Evolutionary conservation across 2,113 vertebrate genomes (phyloP).

Genomic region (Pavo muticus): DNA sequence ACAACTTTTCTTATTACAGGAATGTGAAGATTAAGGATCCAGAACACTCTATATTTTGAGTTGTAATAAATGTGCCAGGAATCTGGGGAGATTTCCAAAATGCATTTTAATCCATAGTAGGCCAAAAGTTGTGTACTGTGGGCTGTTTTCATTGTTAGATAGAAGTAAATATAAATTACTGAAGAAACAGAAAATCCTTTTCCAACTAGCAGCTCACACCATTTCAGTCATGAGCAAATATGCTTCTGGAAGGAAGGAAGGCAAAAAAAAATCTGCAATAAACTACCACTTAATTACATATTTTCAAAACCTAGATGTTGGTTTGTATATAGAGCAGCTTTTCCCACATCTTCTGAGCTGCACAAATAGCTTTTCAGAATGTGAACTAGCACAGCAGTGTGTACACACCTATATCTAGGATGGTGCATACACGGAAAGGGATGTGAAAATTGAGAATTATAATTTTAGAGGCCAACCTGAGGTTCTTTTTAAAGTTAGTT

Average conservation of each 20-base stretch:
- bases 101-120: slow-evolving; percentile 54
- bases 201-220: background rate
- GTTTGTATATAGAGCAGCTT: slow-evolving; percentile 36
- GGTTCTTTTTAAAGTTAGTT: background rate
- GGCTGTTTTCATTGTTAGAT: slow-evolving; percentile 52
- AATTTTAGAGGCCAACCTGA: background rate
- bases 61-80: slow-evolving; percentile 13
- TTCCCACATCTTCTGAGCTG: background rate
- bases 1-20: slow-evolving; percentile 34
- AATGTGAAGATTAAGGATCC: slow-evolving; percentile 53
- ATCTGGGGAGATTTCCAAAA: slow-evolving; percentile 61
- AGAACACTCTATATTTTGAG: background rate
- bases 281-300: slow-evolving; percentile 48
- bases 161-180: slow-evolving; percentile 58
- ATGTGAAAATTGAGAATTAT: slow-evolving; percentile 11
- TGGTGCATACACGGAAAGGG: background rate
- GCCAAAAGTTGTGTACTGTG: slow-evolving; percentile 21
- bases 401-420: background rate
- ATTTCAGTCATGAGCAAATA: background rate
- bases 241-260: slow-evolving; percentile 7
- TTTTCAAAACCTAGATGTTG: slow-evolving; percentile 32
- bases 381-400: slow-evolving; percentile 23
- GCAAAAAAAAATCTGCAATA: slow-evolving; percentile 27
- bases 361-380: slow-evolving; percentile 31
- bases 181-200: slow-evolving; percentile 47